Evolutionary conservation across 2,113 vertebrate species (phyloP), one percentile per base, ranked within the genome.

Genomic region (Erythrocercus mccallii): DNA sequence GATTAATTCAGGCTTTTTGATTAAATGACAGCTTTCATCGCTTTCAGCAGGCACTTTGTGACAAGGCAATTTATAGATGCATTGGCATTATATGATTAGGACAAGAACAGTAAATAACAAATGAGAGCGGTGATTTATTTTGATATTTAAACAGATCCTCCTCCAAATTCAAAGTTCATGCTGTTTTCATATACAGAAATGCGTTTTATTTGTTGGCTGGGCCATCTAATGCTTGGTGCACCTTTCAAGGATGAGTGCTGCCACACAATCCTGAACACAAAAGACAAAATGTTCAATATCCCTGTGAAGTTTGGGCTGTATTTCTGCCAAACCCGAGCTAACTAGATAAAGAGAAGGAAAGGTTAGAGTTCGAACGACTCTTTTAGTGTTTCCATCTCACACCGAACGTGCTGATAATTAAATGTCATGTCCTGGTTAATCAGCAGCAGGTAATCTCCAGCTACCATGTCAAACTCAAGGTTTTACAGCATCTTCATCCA

Each of bases 11-110:
- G 86, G 91, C 69, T 92, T 97, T 97, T 94, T 93, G 91, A 97
- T 96, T 94, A 97, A 98, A 76, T 95, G 97, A 97, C 96, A 97
- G 94, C 94, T 97, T 96, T 97, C 95, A 97, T 97, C 91, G 47
- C 76, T 96, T 91, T 57, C 81, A 95, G 86, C 86, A 96, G 94
- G 94, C 77, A 38, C 68, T 92, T 81, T 91, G 70, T 97, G 97
- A 97, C 97, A 97, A 97, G 91, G 87, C 95, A 95, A 98, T 98
- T 97, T 94, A 95, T 97, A 87, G 97, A 92, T 81, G 81, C 88
- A 79, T 93, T 95, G 96, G 92, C 87, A 88, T 95, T 86, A 50
- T 92, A 62, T 94, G 97, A 97, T 97, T 95, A 96, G 94, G 90
- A 94, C 58, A 92, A 95, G 70, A 56, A 88, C 47, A 56, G 87